Evolutionary conservation across 2,797 vertebrate genomes (phyloP), one percentile per base, ranked within the genome.

Genomic region (Geotrypetes seraphini): DNA sequence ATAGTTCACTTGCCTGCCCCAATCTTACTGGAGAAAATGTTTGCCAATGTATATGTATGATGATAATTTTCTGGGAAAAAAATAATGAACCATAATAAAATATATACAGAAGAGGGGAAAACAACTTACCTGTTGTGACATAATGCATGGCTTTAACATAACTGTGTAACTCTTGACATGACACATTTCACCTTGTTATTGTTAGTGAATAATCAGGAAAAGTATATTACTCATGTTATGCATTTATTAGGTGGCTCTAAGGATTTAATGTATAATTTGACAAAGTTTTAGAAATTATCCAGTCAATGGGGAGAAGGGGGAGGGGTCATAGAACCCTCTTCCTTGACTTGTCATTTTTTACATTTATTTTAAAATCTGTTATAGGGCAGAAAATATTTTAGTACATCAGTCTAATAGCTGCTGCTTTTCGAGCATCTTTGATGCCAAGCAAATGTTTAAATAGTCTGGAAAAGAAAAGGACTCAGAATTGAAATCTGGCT

Each of bases 141-240:
- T 34, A 53, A 31, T 66, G 34, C 66, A 39, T 55, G 37, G 63
- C 43, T 70, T n/a, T 58, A 63, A 41, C 49, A 57, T 44, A 65
- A 54, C 42, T 63, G 47, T 60, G 55, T 56, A 66, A 46, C 36
- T 53, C 18, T 60, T 69, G 36, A 29, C 42, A 47, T 64, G 33
- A 65, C 2, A 0, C 42, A 57, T 74, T 54, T 31, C 36, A 61
- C 56, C 36, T 50, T 53, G 20, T 63, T 75, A 56, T 47, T 60
- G n/a, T n/a, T n/a, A n/a, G n/a, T 59, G 35, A 50, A 65, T 38
- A 48, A 58, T 59, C 29, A 57, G 28, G 55, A 53, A 44, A 58
- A 46, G 42, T 53, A 18, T 56, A 55, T 56, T 71, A 52, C 34
- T 75, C 64, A 55, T 48, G 31, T 66, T n/a, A n/a, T n/a, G n/a